A percentile compares a stretch with the other conserved stretches of the same genome.
These are phyloP conservation scores for Drosophila ezoana DNA, from an alignment of 2,888 invertebrate species.

Conservation along the genomic window DNA sequence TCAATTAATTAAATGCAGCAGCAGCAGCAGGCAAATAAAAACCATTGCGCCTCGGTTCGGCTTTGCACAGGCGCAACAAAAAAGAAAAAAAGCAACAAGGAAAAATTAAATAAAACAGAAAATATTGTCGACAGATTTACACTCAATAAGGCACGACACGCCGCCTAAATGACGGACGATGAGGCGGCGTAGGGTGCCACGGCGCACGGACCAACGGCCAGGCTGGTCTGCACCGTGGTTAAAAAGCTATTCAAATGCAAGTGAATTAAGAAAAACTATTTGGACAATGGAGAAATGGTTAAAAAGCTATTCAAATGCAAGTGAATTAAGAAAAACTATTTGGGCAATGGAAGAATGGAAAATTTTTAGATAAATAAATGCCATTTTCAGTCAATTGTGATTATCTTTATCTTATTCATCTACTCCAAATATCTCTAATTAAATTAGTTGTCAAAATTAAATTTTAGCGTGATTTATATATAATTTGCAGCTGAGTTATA, in stretches of 20 bases:
- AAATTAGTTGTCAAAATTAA: too few relatives aligned
- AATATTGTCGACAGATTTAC: conserved; percentile 77
- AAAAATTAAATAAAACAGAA: conserved; percentile 31
- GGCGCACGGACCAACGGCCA: conserved; percentile 28
- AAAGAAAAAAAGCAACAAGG: conserved; percentile 24
- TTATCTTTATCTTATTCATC: too few relatives aligned
- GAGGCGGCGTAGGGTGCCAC: conserved; percentile 46
- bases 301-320: not conserved
- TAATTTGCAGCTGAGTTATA: too few relatives aligned
- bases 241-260: not conserved
- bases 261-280: not conserved
- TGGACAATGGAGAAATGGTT: too few relatives aligned
- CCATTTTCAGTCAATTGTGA: not conserved
- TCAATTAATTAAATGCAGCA: conserved; percentile 82
- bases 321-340: not conserved
- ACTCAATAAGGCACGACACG: conserved; percentile 79
- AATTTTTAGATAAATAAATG: too few relatives aligned
- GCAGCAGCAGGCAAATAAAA: conserved; percentile 57
- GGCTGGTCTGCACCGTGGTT: conserved; percentile 50
- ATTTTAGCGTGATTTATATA: too few relatives aligned
- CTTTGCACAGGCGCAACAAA: conserved; percentile 51
- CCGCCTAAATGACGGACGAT: conserved; percentile 77
- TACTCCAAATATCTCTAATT: too few relatives aligned
- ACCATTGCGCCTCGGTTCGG: conserved; percentile 42
- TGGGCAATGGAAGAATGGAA: too few relatives aligned